Evolutionary conservation across 2,888 invertebrate genomes (phyloP).

Genomic region (Lasioglossum zephyrum): DNA sequence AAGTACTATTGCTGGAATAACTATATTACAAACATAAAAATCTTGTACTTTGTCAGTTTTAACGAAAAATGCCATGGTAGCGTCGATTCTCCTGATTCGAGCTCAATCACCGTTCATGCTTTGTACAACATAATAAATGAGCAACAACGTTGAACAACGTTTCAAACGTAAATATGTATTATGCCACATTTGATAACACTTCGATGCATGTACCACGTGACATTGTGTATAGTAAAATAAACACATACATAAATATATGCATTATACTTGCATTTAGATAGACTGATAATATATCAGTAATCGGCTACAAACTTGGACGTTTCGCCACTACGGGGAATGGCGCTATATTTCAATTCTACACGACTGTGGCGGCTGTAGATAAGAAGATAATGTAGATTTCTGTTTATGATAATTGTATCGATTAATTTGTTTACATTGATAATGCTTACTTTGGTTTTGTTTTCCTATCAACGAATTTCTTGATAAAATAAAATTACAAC

Average conservation of each 20-base stretch:
- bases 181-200: slow-evolving; percentile 8
- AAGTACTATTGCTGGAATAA: slow-evolving; percentile 50
- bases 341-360: background rate
- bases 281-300: background rate
- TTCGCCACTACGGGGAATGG: background rate
- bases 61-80: slow-evolving; percentile 33
- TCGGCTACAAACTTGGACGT: background rate
- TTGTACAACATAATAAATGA: slow-evolving; percentile 3
- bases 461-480: too few species aligned
- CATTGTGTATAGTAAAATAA: background rate
- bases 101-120: background rate
- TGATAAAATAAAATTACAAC: too few species aligned
- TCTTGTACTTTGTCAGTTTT: slow-evolving; percentile 39
- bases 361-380: too few species aligned
- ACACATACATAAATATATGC: background rate
- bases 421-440: too few species aligned
- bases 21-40: slow-evolving; percentile 40
- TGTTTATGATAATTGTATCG: too few species aligned
- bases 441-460: too few species aligned
- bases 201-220: background rate
- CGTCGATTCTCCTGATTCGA: background rate
- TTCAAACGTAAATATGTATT: background rate
- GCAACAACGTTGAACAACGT: background rate
- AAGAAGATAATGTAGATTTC: too few species aligned
- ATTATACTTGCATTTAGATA: background rate